phyloP scores from a whole-genome alignment of 2,113 vertebrate genomes.

The Coptodon rendalli region DNA sequence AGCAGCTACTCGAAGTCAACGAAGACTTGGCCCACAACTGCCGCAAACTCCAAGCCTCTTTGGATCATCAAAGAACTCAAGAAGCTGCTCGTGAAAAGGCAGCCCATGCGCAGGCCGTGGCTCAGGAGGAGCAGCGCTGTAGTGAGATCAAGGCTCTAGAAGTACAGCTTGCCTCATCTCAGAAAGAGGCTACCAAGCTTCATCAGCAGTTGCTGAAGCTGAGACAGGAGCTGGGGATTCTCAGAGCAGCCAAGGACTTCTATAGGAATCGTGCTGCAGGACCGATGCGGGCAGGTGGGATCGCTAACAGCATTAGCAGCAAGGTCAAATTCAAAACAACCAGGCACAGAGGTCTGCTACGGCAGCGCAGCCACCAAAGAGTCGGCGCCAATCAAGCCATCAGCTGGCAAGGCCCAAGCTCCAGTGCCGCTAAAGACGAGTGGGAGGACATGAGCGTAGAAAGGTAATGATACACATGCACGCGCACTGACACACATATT shows the following conservation, averaged over 20 bases:
- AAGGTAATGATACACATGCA: constrained; percentile 78
- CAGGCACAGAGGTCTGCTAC: constrained; percentile 69
- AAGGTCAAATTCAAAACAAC: constrained; percentile 82
- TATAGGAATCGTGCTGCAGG: constrained; percentile 45
- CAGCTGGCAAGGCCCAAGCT: constrained; percentile 79
- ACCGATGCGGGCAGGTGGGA: constrained; percentile 12
- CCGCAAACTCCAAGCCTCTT: constrained; percentile 68
- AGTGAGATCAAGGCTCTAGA: constrained; percentile 67
- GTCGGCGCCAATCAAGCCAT: constrained; percentile 86
- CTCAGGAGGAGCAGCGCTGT: constrained; percentile 65
- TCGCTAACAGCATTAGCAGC: constrained; percentile 62
- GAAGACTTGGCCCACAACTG: constrained; percentile 71
- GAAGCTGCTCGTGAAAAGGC: constrained; percentile 60
- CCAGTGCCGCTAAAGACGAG: constrained; percentile 85
- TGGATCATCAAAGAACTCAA: constrained; percentile 67
- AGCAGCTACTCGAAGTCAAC: constrained; percentile 71
- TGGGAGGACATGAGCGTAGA: constrained; percentile 93
- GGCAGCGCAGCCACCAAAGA: constrained; percentile 73
- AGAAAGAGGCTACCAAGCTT: constrained; percentile 67
- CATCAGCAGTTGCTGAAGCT: constrained; percentile 69
- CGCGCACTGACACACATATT: constrained; percentile 19
- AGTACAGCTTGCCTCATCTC: constrained; percentile 65
- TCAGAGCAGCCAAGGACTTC: constrained; percentile 69
- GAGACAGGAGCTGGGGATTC: constrained; percentile 73
- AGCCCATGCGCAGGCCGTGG: constrained; percentile 51